Conservation (phyloP, 2,888 invertebrate species). For the Hipparchia sbordonii region DNA sequence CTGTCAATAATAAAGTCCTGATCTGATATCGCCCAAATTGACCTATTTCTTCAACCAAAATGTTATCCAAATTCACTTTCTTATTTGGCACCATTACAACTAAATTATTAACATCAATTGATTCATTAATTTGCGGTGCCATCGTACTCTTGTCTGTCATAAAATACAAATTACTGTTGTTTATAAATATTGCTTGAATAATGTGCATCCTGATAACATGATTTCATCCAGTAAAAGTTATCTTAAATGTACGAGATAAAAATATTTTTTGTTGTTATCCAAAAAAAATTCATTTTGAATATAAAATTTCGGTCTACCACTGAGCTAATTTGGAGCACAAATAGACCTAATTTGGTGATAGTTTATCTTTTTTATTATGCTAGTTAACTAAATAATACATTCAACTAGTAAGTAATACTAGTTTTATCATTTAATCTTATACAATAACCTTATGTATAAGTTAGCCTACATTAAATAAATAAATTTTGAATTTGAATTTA, state of each 20-base stretch:
- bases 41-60: slow-evolving; percentile 52
- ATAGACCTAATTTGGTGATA: no score
- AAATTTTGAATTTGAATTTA: no score
- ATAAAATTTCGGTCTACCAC: no score
- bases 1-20: slow-evolving; percentile 41
- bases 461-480: no score
- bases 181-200: background rate
- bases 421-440: no score
- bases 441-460: no score
- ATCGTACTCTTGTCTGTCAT: background rate
- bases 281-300: background rate
- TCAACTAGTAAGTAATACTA: no score
- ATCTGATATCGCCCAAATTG: slow-evolving; percentile 53
- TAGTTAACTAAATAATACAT: no score
- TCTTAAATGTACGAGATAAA: background rate
- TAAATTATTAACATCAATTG: background rate
- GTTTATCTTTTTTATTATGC: no score
- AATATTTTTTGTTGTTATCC: background rate
- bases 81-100: background rate
- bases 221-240: background rate
- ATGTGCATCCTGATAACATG: background rate
- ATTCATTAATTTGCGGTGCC: slow-evolving; percentile 3
- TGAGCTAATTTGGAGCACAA: no score
- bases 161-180: background rate
- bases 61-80: slow-evolving; percentile 49